A percentile compares a stretch with the other conserved stretches of the same genome.
Evolutionary conservation across 2,797 vertebrate genomes (phyloP).

Genomic region (Leuciscus waleckii): DNA sequence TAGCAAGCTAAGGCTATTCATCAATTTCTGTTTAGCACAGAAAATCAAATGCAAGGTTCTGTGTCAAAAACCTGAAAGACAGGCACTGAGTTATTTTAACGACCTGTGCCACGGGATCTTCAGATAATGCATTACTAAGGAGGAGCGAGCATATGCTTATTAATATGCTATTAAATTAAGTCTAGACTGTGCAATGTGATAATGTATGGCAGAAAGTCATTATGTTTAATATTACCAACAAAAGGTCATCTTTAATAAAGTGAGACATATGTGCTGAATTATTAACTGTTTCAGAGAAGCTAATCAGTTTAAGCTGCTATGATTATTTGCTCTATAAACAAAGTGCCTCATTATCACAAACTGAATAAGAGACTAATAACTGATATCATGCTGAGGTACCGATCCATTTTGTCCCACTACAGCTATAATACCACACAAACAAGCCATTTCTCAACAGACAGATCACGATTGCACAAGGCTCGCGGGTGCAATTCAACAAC

Average conservation of each 20-base stretch:
- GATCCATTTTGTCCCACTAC: not conserved
- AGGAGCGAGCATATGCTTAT: not conserved
- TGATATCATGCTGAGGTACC: not conserved
- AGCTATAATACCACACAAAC: not conserved
- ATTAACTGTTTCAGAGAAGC: conserved; percentile 1
- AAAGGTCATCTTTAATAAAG: conserved; percentile 25
- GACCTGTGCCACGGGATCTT: not conserved
- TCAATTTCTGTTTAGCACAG: not conserved
- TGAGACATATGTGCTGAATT: conserved; percentile 7
- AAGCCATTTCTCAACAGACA: conserved; percentile 23
- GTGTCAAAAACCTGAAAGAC: not conserved
- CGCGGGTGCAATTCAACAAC: not conserved
- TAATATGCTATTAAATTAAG: not conserved
- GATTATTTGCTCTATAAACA: conserved; percentile 5
- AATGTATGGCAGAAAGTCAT: not conserved
- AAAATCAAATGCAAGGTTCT: not conserved
- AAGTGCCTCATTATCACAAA: not conserved
- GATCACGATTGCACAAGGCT: conserved; percentile 19
- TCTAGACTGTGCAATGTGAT: conserved; percentile 8
- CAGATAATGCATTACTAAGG: not conserved
- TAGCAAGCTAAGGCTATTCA: not conserved
- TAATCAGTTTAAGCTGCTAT: not conserved
- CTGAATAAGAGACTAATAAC: not conserved
- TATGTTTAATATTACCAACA: conserved; percentile 8
- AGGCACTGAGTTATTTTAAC: not conserved